Base-by-base conservation (phyloP, 2,113 vertebrate species). In the Amia ocellicauda region DNA sequence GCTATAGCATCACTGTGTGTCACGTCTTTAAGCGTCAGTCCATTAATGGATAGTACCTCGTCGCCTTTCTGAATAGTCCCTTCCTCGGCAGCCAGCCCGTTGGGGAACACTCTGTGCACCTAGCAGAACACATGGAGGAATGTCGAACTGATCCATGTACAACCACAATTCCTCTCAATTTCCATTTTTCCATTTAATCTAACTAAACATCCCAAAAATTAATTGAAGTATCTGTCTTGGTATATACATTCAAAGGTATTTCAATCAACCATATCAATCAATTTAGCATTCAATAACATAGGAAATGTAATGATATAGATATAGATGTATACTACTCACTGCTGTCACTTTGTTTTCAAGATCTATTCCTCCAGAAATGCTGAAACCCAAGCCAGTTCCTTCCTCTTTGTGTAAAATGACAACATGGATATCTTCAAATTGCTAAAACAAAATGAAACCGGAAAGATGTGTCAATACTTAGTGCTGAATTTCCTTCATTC, bases 331-430 rank as follows among this genome's bases (percentile, higher is more conserved):
- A n/a, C 27, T 69, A 86, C 92, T 92, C 80, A 99, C 96, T 42
- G 91, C 94, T 20, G 89, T 67, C 23, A 85, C 83, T 79, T 96
- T 95, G 72, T 83, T 96, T 82, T 98, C 95, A 51, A 92, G 86
- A 69, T 99, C 96, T 0, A 81, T 80, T 0, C 95, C 96, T 28
- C 96, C 96, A 2, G 95, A 95, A 17, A 99, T 85, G 79, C 88
- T 98, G 85, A 99, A 98, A 55, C 96, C 96, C 19, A 99, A 88
- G 2, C 96, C 96, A 0, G 83, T 80, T 1, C 94, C 93, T 43
- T 94, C 93, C 20, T 98, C 94, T 81, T 99, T 99, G 67, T 97
- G 94, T 24, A 99, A 67, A 79, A 98, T 65, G 36, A 93, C 95
- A 13, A 98, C 93, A 0, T 92, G 94, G 67, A 98, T 93, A 77